Evolutionary conservation across 1,140 invertebrate genomes (phyloP).

Genomic region (Cyphomyrmex costatus): DNA sequence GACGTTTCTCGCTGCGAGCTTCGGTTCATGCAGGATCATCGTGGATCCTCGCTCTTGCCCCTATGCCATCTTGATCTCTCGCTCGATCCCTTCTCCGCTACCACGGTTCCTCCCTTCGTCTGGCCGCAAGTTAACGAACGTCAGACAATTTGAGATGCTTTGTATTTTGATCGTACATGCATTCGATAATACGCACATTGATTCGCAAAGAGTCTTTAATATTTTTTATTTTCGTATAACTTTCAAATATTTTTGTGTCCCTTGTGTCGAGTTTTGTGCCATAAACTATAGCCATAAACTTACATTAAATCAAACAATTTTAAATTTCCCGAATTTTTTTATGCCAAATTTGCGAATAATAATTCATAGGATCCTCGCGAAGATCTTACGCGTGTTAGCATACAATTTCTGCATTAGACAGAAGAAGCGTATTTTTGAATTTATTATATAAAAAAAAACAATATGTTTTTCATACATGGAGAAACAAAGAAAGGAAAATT

Average conservation of each 20-base stretch:
- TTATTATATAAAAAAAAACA: neutral
- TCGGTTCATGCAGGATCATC: slow-evolving; percentile 42
- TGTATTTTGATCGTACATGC: slow-evolving; percentile 15
- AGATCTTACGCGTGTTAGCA: neutral
- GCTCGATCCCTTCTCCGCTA: slow-evolving; percentile 64
- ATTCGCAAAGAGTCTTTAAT: neutral
- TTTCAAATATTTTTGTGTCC: neutral
- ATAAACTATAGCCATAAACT: neutral
- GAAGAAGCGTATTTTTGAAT: neutral
- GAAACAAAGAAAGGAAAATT: slow-evolving; percentile 21
- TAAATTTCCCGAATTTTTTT: neutral
- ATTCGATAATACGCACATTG: neutral
- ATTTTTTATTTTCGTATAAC: neutral
- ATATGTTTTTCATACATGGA: neutral
- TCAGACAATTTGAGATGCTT: slow-evolving; percentile 47
- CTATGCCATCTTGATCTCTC: slow-evolving; percentile 70
- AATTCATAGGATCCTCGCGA: too few relatives aligned
- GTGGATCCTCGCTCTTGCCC: slow-evolving; percentile 59
- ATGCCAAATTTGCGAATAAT: neutral
- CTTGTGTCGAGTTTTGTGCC: neutral
- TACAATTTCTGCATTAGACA: neutral
- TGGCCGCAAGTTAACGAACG: slow-evolving; percentile 35
- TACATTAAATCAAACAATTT: neutral
- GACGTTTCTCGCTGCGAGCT: slow-evolving; percentile 55
- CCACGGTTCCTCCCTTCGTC: slow-evolving; percentile 31